These are phyloP conservation scores for Octomys mimax DNA, from an alignment of 2,797 vertebrate genomes.

Conservation along the genomic window DNA sequence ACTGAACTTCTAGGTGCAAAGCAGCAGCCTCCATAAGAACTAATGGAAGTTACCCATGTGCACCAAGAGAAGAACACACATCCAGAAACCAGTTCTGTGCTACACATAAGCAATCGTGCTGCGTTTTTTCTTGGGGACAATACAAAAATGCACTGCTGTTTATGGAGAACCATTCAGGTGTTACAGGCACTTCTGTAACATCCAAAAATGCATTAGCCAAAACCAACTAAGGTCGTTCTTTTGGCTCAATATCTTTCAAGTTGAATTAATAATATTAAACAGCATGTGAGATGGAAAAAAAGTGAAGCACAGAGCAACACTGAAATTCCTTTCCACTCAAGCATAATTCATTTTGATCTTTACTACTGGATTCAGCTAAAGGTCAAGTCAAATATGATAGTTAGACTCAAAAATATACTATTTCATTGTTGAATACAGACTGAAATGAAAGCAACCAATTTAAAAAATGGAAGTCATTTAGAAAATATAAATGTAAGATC, in stretches of 20 bases:
- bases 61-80: slow-evolving; percentile 38
- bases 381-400: slow-evolving; percentile 63
- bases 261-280: slow-evolving; percentile 74
- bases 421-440: slow-evolving; percentile 45
- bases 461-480: slow-evolving; percentile 76
- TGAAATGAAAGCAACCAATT: slow-evolving; percentile 69
- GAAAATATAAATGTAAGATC: slow-evolving; percentile 74
- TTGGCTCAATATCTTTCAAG: slow-evolving; percentile 26
- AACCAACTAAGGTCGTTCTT: slow-evolving; percentile 53
- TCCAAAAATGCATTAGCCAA: slow-evolving; percentile 52
- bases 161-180: slow-evolving; percentile 65
- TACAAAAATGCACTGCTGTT: slow-evolving; percentile 72
- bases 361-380: slow-evolving; percentile 70
- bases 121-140: slow-evolving; percentile 12
- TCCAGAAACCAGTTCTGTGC: slow-evolving; percentile 50
- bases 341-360: slow-evolving; percentile 79
- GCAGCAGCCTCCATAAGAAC: not conserved
- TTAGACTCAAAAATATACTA: slow-evolving; percentile 20
- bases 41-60: slow-evolving; percentile 16
- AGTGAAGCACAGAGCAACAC: slow-evolving; percentile 46
- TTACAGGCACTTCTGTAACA: slow-evolving; percentile 6
- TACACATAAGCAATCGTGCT: not conserved
- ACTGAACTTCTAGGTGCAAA: slow-evolving; percentile 40
- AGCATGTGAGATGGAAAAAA: slow-evolving; percentile 60
- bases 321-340: slow-evolving; percentile 67